Conservation (phyloP, 2,797 vertebrate species). For the Paratrypauchen microcephalus region DNA sequence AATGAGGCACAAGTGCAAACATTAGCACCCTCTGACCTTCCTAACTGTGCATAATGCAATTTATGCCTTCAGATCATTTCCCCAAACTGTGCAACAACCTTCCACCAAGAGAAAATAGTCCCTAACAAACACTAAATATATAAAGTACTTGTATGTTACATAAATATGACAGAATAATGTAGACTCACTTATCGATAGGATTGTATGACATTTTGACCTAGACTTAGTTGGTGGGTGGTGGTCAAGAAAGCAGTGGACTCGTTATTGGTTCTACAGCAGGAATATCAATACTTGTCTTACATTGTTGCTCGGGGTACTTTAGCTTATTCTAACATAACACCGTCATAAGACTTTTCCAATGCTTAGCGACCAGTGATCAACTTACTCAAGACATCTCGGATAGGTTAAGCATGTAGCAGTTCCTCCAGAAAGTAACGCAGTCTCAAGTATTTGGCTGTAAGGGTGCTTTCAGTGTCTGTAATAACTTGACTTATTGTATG, state of each 20-base stretch:
- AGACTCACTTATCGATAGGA: not conserved
- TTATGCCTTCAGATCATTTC: conserved; percentile 16
- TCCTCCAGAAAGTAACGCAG: not conserved
- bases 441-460: not conserved
- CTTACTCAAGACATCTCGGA: not conserved
- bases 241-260: not conserved
- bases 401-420: not conserved
- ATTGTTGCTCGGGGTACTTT: not conserved
- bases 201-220: conserved; percentile 1
- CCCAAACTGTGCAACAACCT: not conserved
- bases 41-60: conserved; percentile 19
- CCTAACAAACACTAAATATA: not conserved
- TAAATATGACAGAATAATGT: not conserved
- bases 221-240: conserved; percentile 1
- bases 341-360: not conserved
- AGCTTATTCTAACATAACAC: not conserved
- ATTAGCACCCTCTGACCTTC: conserved; percentile 32
- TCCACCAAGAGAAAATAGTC: not conserved
- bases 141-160: not conserved
- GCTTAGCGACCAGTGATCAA: not conserved
- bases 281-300: not conserved
- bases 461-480: not conserved
- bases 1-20: conserved; percentile 33
- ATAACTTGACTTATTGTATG: too few relatives aligned
- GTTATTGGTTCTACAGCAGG: not conserved